phyloP scores from a whole-genome alignment of 2,797 vertebrate genomes.

The Sebastes matsubarae region DNA sequence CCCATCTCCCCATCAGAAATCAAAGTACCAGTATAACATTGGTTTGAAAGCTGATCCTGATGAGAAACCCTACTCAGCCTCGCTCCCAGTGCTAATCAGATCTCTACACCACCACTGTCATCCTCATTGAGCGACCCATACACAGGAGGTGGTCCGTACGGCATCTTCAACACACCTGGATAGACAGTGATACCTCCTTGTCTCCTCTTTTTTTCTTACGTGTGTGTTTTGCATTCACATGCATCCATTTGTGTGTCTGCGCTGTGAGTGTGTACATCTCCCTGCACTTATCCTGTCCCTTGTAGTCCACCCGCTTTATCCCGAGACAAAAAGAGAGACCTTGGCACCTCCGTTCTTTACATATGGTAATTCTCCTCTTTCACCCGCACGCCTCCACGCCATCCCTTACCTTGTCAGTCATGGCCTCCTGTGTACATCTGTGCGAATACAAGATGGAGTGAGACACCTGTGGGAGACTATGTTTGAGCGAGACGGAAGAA shows the following conservation, averaged over 20 bases:
- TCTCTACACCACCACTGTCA: constrained; percentile 33
- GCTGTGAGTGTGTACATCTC: constrained; percentile 28
- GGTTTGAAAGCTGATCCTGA: constrained; percentile 70
- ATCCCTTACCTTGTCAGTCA: constrained; percentile 70
- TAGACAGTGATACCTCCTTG: constrained; percentile 36
- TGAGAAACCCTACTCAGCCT: constrained; percentile 69
- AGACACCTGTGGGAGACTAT: constrained; percentile 65
- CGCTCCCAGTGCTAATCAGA: constrained; percentile 69
- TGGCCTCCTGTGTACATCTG: constrained; percentile 65
- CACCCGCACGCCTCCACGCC: constrained; percentile 38
- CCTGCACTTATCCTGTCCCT: constrained; percentile 66
- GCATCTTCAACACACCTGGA: constrained; percentile 57
- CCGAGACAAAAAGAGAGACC: constrained; percentile 67
- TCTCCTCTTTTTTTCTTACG: constrained; percentile 23
- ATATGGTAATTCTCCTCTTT: constrained; percentile 76
- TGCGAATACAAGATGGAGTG: constrained; percentile 54
- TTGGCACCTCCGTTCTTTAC: constrained; percentile 70
- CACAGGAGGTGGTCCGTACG: constrained; percentile 14
- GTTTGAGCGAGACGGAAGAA: constrained; percentile 33
- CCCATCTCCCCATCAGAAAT: constrained; percentile 18
- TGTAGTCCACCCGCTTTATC: constrained; percentile 64
- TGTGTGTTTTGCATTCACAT: constrained; percentile 37
- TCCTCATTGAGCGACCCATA: constrained; percentile 22
- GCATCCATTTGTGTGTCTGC: constrained; percentile 24
- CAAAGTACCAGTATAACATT: constrained; percentile 26